Base-by-base conservation (phyloP, 2,113 vertebrate genomes). In the Carettochelys insculpta region DNA sequence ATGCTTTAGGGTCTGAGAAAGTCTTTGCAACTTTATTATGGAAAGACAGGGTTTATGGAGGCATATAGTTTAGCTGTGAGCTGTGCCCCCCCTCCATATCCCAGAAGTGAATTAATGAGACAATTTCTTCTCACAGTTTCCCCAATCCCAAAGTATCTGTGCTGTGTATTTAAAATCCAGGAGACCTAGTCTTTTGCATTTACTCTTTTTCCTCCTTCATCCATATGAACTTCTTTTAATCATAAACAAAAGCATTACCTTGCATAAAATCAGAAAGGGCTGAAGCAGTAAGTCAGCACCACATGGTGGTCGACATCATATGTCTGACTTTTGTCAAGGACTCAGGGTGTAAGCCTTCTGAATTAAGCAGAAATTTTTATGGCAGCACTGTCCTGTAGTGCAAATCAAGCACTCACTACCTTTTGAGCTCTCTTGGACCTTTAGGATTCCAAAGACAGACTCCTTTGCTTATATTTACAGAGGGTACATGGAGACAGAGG, bases 391-490 rank as follows among this genome's bases (percentile, higher is more conserved):
- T 94, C 89, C 83, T 95, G 65, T 16, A 54, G 86, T 31, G 85
- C 75, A 95, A 95, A 96, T 96, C 94, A 96, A 92, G 95, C 90
- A 92, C 45, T 82, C 7, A 11, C 27, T 58, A 3, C 65, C 45
- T 81, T 93, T 52, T 93, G 95, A 96, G 91, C 52, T 90, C 95
- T 85, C 29, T 13, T 89, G 92, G 91, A 92, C 47, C 3, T 87
- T 92, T 96, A 94, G 82, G 80, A 96, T 97, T 96, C 87, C 92
- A 93, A 88, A 95, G 90, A 87, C 17, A 24, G 80, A 91, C 78
- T 53, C 87, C 76, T 85, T 10, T 17, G 80, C 77, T 85, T 92
- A 4, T 75, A 89, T 94, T 95, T 96, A 91, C 65, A 91, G 92
- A 92, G 61, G 24, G 43, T 84, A 2, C 77, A 27, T 24, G 56